A percentile compares a stretch with the other conserved stretches of the same genome.
Evolutionary conservation across 2,888 invertebrate genomes (phyloP).

Genomic region (Parasteatoda lunata): DNA sequence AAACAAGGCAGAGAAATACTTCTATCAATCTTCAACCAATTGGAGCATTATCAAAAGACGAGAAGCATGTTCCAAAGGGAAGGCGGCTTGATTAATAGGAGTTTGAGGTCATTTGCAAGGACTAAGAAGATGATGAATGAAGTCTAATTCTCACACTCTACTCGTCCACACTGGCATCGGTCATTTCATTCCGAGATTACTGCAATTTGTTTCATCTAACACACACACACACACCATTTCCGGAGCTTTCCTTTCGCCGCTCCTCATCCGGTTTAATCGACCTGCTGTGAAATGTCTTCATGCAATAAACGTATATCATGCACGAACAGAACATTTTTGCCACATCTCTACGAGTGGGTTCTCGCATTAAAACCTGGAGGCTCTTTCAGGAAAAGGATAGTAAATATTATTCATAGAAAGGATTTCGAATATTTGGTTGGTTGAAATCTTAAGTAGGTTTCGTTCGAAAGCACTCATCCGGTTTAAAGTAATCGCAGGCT

Average conservation of each 20-base stretch:
- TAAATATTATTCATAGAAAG: no score
- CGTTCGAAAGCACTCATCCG: no score
- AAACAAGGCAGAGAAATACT: not conserved
- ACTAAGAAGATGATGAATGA: slow-evolving; percentile 27
- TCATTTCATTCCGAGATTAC: slow-evolving; percentile 29
- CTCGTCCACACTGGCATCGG: slow-evolving; percentile 23
- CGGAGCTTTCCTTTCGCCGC: not conserved
- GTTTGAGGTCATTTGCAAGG: not conserved
- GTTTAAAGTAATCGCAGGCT: no score
- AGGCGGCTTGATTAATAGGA: not conserved
- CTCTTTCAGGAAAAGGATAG: no score
- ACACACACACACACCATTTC: not conserved
- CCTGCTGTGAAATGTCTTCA: not conserved
- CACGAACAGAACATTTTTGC: no score
- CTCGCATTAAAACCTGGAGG: no score
- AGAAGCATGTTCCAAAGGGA: not conserved
- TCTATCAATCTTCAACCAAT: not conserved
- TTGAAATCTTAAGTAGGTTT: no score
- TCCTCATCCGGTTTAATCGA: not conserved
- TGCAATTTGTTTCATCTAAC: slow-evolving; percentile 28
- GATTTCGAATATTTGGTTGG: no score
- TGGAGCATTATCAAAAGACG: not conserved
- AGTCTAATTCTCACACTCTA: slow-evolving; percentile 7
- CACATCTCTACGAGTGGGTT: no score
- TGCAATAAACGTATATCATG: not conserved